Conservation (phyloP, 2,888 invertebrate genomes). For the Macrophya annulata region DNA sequence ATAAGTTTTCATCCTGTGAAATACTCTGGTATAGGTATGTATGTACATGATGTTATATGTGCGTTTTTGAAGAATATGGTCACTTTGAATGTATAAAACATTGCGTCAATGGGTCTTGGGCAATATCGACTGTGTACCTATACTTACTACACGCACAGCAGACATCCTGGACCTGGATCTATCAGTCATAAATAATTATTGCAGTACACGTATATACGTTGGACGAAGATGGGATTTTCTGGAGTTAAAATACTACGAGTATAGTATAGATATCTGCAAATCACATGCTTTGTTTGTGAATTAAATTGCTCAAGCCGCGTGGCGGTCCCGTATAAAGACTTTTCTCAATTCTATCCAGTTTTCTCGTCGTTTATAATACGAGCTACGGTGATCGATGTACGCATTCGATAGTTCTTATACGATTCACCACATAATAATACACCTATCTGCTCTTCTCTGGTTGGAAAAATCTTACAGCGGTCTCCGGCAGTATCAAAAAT, state of each 20-base stretch:
- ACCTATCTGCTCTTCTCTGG: not conserved
- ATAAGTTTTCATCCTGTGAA: no score
- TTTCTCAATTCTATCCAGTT: not conserved
- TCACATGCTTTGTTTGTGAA: not conserved
- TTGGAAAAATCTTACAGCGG: not conserved
- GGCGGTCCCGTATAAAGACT: not conserved
- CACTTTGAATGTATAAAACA: not conserved
- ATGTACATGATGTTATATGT: not conserved
- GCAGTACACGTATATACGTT: not conserved
- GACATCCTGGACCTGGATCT: not conserved
- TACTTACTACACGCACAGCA: not conserved
- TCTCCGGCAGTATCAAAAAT: not conserved
- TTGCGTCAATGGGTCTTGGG: not conserved
- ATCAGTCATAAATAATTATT: not conserved
- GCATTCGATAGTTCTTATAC: not conserved
- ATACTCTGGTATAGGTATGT: no score
- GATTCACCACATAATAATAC: not conserved
- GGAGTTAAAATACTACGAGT: no score
- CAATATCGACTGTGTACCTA: not conserved
- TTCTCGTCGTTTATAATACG: not conserved
- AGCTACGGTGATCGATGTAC: not conserved
- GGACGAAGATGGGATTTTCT: not conserved
- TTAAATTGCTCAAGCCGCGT: not conserved
- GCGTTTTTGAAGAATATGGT: not conserved
- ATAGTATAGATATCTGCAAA: not conserved